phyloP scores from a whole-genome alignment of 2,113 vertebrate genomes.

The Herpetotheres cachinnans region DNA sequence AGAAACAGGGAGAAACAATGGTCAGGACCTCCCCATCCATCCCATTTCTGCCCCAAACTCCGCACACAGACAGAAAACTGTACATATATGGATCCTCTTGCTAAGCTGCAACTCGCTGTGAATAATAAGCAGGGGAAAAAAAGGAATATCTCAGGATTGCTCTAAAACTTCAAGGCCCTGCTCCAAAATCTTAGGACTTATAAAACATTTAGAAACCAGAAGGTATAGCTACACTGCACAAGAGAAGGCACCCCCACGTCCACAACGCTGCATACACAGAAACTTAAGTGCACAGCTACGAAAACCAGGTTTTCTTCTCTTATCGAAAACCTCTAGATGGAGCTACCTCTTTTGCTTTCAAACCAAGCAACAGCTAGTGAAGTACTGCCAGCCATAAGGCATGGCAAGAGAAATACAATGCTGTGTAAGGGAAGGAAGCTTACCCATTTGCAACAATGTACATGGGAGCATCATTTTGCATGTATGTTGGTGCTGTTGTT shows the following conservation, averaged over 20 bases:
- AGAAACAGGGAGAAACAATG: background rate
- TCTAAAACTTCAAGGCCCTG: background rate
- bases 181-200: background rate
- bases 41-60: background rate
- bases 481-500: background rate
- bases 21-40: background rate
- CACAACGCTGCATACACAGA: background rate
- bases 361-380: background rate
- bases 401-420: background rate
- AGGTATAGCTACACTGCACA: background rate
- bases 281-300: background rate
- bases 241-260: background rate
- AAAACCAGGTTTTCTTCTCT: background rate
- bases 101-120: background rate
- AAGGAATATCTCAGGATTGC: background rate
- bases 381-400: background rate
- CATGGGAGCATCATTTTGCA: background rate
- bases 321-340: slow-evolving; percentile 55
- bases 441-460: background rate
- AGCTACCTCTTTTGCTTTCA: slow-evolving; percentile 19
- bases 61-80: background rate
- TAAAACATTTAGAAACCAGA: background rate
- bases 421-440: background rate
- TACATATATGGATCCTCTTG: background rate
- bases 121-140: background rate